Conservation (phyloP, 1,140 invertebrate species). For the Drosophila mojavensis region DNA sequence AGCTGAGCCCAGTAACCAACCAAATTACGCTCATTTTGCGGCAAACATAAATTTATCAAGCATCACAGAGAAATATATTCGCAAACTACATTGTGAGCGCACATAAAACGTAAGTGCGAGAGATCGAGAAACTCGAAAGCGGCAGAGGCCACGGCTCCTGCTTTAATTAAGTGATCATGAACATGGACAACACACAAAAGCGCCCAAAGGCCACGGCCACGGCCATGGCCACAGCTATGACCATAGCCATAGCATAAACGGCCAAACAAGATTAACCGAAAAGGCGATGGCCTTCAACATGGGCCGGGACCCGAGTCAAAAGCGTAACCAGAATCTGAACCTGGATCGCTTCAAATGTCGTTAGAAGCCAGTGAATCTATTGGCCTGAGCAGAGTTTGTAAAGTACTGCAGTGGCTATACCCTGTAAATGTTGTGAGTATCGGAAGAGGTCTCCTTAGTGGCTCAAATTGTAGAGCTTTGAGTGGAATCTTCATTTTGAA, state of each 20-base stretch:
- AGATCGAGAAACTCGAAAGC: conserved; percentile 17
- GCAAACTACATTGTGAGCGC: conserved; percentile 43
- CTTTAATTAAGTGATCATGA: conserved; percentile 82
- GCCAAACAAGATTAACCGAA: conserved; percentile 69
- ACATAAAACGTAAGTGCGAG: conserved; percentile 22
- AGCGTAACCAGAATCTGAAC: neutral
- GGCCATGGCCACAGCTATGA: conserved; percentile 43
- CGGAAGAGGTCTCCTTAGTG: neutral
- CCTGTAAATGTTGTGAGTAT: neutral
- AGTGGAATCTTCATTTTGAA: too few species aligned
- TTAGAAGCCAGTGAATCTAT: conserved; percentile 62
- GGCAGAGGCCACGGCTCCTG: conserved; percentile 13
- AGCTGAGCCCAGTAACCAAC: conserved; percentile 45
- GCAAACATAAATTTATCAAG: conserved; percentile 75
- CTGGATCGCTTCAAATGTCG: conserved; percentile 70
- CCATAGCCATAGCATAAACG: conserved; percentile 37
- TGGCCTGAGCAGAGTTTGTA: neutral
- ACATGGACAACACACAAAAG: conserved; percentile 57
- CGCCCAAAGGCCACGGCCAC: conserved; percentile 48
- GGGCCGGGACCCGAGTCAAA: neutral
- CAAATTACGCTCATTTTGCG: conserved; percentile 79
- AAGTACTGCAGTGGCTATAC: neutral
- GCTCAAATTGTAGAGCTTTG: too few species aligned
- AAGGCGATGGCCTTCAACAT: conserved; percentile 51
- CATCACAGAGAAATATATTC: conserved; percentile 52